A percentile compares a stretch with the other conserved stretches of the same genome.
phyloP scores from a whole-genome alignment of 2,113 vertebrate genomes.

The Ophiodon elongatus region DNA sequence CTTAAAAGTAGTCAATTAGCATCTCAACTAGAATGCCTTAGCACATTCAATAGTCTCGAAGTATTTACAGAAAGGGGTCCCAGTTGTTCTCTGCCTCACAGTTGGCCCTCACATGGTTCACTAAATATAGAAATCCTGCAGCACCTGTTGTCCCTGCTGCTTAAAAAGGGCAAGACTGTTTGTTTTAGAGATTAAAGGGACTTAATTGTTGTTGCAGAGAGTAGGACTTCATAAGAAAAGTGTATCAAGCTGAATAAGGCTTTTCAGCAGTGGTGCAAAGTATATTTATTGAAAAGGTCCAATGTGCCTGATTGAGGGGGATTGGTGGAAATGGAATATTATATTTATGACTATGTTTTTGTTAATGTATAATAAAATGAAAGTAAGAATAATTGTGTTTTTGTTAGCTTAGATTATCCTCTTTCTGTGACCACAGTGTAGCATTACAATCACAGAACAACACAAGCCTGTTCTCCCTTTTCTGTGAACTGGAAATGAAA shows the following conservation, averaged over 20 bases:
- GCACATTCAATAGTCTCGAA: not conserved
- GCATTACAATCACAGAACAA: no score
- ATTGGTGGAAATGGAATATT: no score
- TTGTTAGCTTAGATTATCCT: no score
- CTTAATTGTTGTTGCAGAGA: not conserved
- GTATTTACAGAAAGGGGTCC: conserved; percentile 12
- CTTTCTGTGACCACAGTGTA: no score
- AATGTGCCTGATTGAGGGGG: no score
- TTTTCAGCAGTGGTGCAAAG: not conserved
- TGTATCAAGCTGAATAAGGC: not conserved
- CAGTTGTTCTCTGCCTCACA: conserved; percentile 43
- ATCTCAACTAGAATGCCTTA: not conserved
- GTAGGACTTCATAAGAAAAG: not conserved
- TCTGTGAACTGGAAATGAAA: no score
- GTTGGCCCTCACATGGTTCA: conserved; percentile 12
- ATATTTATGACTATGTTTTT: no score
- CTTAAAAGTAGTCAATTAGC: not conserved
- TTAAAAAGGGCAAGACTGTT: not conserved
- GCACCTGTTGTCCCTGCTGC: conserved; percentile 45
- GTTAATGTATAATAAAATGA: no score
- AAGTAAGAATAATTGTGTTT: no score
- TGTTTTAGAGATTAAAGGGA: not conserved
- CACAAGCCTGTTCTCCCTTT: no score
- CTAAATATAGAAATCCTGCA: conserved; percentile 63
- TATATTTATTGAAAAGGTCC: not conserved